Evolutionary conservation across 1,140 invertebrate species (phyloP), one percentile per base, ranked within the genome.

Genomic region (Brachionus koreanus): DNA sequence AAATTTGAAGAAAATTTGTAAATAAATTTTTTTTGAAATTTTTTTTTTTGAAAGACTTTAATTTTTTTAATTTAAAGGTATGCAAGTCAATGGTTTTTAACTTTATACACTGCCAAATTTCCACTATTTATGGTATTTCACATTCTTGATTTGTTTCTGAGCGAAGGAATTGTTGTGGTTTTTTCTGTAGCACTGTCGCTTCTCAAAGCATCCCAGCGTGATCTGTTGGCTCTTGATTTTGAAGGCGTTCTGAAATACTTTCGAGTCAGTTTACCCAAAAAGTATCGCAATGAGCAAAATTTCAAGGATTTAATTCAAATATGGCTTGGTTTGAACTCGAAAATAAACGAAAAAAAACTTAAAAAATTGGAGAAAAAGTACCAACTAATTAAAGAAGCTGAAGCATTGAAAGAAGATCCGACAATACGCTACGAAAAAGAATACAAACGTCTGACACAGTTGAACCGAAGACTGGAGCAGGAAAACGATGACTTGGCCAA

Each of bases 41-140:
- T n/a, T n/a, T n/a, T n/a, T n/a, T n/a, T n/a, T n/a, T n/a, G n/a
- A n/a, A n/a, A n/a, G n/a, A n/a, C n/a, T n/a, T 29, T 33, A 13
- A 13, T 29, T 65, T 65, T 65, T 65, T 2, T 5, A 12, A 9
- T 65, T 29, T 5, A 29, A 74, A 74, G 69, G 69, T 74, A 95
- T 89, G 97, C 96, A 25, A 96, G 94, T 39, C 97, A 99, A 90
- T 99, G 98, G 98, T 98, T 99, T 90, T 92, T 99, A 25, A 99
- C 97, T 0, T 89, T 99, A 12, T 99, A 97, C 89, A 99, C 97
- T 3, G 96, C 97, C 13, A 93, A 98, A 86, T 99, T 99, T 89
- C 97, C 97, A 3, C 90, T 99, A 0, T 94, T 94, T 87, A 93
- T 98, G 87, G 98, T 99, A 12, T 99, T 98, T 89, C 94, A 96